Base-by-base conservation (phyloP, 2,113 vertebrate species). In the Takifugu flavidus region DNA sequence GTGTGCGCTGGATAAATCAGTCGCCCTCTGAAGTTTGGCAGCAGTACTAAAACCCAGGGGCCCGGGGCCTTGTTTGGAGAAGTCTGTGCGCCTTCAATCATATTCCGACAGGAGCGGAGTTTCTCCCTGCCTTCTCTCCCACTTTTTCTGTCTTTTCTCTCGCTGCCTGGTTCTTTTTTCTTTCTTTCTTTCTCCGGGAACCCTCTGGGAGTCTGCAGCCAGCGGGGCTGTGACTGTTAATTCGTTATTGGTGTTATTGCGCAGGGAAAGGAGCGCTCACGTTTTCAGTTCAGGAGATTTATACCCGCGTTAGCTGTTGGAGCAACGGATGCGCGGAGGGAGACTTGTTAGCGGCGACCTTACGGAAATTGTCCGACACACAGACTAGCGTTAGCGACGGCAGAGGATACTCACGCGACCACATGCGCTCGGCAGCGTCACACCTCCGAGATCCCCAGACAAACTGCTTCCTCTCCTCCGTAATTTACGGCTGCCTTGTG, bases 1-100 rank as follows among this genome's bases (percentile, higher is more conserved):
- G 74, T 86, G 85, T 82, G 81, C 64, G 70, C 65, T 45, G 81
- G 82, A 89, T 90, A 89, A 90, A 91, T 91, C 88, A 90, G 75
- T 59, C 53, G 39, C 82, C 71, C 82, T 86, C 69, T 86, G 83
- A 87, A 82, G 84, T 89, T 82, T 86, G 81, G 78, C 87, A 87
- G 87, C 79, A 51, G 82, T 72, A 85, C 82, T 90, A 85, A 86
- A 86, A 84, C 63, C 67, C 61, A 62, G 64, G 66, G 74, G 77
- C 78, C 78, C 20, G 59, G 72, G 72, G 68, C 63, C 75, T 72
- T 79, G 82, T 87, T 87, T 86, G 77, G 71, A 87, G 73, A 85
- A 74, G 70, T 59, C 75, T 60, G 60, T 13, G 52, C 54, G 59
- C 71, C 72, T 82, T 89, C 79, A 80, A 86, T 90, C 85, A 83